phyloP scores from a whole-genome alignment of 2,888 invertebrate species.

The Protodeltote pygarga region DNA sequence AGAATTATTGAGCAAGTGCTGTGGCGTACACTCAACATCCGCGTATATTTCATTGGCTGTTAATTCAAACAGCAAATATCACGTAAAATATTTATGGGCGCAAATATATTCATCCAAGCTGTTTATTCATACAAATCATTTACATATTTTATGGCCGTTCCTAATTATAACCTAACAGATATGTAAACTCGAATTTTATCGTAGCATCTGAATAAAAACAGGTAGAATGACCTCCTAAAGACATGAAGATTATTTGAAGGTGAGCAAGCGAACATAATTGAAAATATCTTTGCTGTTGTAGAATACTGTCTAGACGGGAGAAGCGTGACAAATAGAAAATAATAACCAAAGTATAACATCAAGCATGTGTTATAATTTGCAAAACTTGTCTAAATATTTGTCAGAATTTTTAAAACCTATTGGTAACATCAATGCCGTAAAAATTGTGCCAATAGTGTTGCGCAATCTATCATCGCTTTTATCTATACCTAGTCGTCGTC shows the following conservation, averaged over 20 bases:
- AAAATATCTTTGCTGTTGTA: conserved; percentile 42
- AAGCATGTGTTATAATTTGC: conserved; percentile 10
- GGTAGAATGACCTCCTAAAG: conserved; percentile 47
- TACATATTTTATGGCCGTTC: conserved; percentile 25
- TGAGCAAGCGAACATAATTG: conserved; percentile 54
- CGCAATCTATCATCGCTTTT: conserved; percentile 65
- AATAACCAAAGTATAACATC: conserved; percentile 24
- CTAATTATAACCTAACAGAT: conserved; percentile 21
- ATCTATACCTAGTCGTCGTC: conserved; percentile 59
- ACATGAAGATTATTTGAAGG: conserved; percentile 66
- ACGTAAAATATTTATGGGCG: conserved; percentile 23
- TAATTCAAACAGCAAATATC: conserved; percentile 51
- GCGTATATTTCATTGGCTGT: conserved; percentile 51
- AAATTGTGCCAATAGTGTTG: conserved; percentile 69
- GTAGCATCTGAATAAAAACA: conserved; percentile 37
- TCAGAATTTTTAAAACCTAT: conserved; percentile 17
- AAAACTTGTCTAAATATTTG: conserved; percentile 16
- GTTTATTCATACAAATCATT: conserved; percentile 34
- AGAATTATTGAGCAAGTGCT: conserved; percentile 52
- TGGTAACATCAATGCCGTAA: too few species aligned
- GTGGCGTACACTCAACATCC: conserved; percentile 50
- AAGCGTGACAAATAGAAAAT: conserved; percentile 26
- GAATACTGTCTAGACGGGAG: conserved; percentile 44
- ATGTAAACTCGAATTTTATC: conserved; percentile 16
- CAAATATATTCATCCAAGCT: conserved; percentile 34